Base-by-base conservation (phyloP, 2,888 invertebrate species). In the Nyleta sp. region DNA sequence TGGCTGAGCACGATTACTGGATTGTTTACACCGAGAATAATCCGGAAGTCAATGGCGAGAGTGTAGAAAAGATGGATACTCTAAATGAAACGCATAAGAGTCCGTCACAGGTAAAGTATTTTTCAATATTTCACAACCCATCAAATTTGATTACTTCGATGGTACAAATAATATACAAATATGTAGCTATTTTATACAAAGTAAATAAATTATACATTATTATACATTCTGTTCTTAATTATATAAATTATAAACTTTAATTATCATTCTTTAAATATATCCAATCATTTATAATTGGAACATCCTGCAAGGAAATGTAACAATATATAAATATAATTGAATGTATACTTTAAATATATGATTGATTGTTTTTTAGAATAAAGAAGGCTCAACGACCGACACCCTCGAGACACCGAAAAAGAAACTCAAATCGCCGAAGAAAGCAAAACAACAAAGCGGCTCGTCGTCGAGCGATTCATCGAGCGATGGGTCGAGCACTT, bases 391-490 rank as follows among this genome's bases (percentile, higher is more conserved):
- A 73, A 81, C 83, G 80, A 84, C 80, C 80, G 91, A 92, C 7
- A 24, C 24, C 2, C 10, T 33, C 1, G 77, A 60, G 8, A 48
- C 75, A 0, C 89, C 92, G 83, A 60, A 72, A 82, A 57, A 42
- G 79, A 89, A 88, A 50, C 55, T 67, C 80, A 92, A 90, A 83
- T 89, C 84, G 65, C 91, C 89, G 62, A 91, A 85, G 86, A 91
- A 86, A 76, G 87, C 85, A 83, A 87, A 89, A 84, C 83, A 81
- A 65, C 87, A 81, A 42, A 91, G 91, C 28, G 91, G 93, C 78
- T 94, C 95, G 17, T 95, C 95, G 0, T 95, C 95, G 0, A 95
- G 95, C 85, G 94, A 94, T 83, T 95, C 95, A 17, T 95, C 95
- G 79, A 95, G 95, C 82, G 95, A 95, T 78, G 94, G 93, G 82